Evolutionary conservation across 2,113 vertebrate genomes (phyloP).

Genomic region (Donacobius atricapilla): DNA sequence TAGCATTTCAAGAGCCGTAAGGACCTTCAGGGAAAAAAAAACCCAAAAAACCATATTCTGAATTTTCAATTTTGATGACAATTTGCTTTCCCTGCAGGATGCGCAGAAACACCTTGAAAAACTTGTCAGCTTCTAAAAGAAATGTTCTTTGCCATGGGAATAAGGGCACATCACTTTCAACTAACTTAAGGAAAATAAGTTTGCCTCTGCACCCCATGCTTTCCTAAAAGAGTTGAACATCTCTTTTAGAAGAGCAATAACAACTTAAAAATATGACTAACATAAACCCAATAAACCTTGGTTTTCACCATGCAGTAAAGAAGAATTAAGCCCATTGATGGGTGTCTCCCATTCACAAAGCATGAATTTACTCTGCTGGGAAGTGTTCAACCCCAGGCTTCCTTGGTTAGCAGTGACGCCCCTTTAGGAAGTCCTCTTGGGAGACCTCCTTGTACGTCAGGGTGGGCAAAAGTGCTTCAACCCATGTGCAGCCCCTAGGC

Average conservation of each 20-base stretch:
- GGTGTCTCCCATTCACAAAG: too few relatives aligned
- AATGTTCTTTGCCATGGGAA: slow-evolving; percentile 23
- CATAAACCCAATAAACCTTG: not conserved
- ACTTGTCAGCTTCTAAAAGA: slow-evolving; percentile 22
- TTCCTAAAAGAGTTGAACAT: not conserved
- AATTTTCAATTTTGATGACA: slow-evolving; percentile 69
- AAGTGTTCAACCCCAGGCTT: too few relatives aligned
- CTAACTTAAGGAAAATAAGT: not conserved
- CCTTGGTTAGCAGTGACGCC: too few relatives aligned
- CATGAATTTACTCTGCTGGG: too few relatives aligned
- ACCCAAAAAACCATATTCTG: slow-evolving; percentile 20
- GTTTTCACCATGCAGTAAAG: not conserved
- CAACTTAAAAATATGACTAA: not conserved
- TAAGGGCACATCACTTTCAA: slow-evolving; percentile 34
- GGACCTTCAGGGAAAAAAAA: slow-evolving; percentile 55
- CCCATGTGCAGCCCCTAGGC: too few relatives aligned
- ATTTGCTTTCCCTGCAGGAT: slow-evolving; percentile 62
- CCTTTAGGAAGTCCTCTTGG: too few relatives aligned
- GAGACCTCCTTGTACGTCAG: too few relatives aligned
- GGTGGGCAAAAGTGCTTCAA: too few relatives aligned
- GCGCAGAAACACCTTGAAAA: slow-evolving; percentile 61
- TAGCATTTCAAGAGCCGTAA: slow-evolving; percentile 72
- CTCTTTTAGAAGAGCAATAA: not conserved
- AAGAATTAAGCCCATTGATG: not conserved
- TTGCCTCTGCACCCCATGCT: not conserved